These are phyloP conservation scores for Chamaea fasciata DNA, from an alignment of 2,113 vertebrate species.

Conservation along the genomic window DNA sequence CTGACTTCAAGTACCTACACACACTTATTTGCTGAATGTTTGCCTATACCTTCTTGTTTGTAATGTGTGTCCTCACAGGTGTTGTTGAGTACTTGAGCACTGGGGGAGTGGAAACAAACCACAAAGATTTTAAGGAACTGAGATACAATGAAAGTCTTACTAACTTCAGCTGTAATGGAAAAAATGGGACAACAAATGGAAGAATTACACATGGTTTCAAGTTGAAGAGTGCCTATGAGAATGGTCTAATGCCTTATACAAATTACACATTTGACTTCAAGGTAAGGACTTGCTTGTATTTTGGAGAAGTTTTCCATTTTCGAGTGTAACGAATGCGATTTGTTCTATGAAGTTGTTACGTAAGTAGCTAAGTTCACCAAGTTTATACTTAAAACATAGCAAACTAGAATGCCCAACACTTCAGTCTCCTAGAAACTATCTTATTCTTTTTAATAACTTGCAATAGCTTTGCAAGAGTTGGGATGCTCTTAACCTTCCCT, in stretches of 20 bases:
- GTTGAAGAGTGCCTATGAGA: constrained; percentile 97
- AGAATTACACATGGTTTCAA: constrained; percentile 98
- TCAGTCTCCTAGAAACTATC: background rate
- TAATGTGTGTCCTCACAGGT: constrained; percentile 68
- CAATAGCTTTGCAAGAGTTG: background rate
- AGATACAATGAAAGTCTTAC: constrained; percentile 96
- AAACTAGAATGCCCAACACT: background rate
- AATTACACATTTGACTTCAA: constrained; percentile 98
- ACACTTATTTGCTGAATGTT: background rate
- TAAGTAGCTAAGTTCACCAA: background rate
- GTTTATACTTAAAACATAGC: background rate
- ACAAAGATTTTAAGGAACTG: constrained; percentile 98
- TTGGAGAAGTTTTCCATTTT: background rate
- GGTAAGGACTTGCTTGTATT: constrained; percentile 66
- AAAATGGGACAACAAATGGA: constrained; percentile 89
- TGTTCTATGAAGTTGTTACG: background rate
- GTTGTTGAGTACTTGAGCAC: constrained; percentile 97
- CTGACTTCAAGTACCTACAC: background rate
- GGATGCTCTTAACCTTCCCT: background rate
- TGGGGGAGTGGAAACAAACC: constrained; percentile 95
- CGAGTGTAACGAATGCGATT: background rate
- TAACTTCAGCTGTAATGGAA: constrained; percentile 97
- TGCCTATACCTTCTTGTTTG: background rate
- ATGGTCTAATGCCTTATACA: constrained; percentile 97
- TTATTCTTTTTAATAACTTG: background rate